Evolutionary conservation across 1,140 invertebrate species (phyloP).

Genomic region (Onthophagus taurus): DNA sequence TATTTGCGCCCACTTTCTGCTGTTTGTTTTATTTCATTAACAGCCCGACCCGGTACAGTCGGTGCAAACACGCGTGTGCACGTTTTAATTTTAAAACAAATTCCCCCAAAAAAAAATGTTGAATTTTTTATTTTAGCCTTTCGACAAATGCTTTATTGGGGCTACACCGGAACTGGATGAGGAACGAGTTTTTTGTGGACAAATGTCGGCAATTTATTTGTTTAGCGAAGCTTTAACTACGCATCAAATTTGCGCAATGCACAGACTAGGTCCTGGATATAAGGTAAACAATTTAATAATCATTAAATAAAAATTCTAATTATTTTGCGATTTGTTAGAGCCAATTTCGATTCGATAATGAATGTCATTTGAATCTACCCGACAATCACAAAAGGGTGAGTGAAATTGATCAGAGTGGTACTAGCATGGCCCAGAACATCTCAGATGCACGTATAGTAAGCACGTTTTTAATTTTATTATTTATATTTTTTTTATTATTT

Average conservation of each 20-base stretch:
- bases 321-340: constrained; percentile 54
- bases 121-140: constrained; percentile 59
- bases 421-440: constrained; percentile 32
- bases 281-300: constrained; percentile 56
- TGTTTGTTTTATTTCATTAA: no score
- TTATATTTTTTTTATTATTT: constrained; percentile 7
- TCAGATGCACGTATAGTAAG: constrained; percentile 46
- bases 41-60: no score
- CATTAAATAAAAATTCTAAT: not conserved
- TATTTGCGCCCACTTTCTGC: no score
- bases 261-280: constrained; percentile 89
- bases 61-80: no score
- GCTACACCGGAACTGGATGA: constrained; percentile 91
- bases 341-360: constrained; percentile 98
- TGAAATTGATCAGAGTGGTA: constrained; percentile 41
- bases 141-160: constrained; percentile 99
- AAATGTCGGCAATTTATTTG: constrained; percentile 98
- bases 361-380: constrained; percentile 89
- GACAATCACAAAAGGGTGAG: constrained; percentile 94
- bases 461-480: constrained; percentile 32
- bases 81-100: no score
- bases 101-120: no score
- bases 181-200: constrained; percentile 95
- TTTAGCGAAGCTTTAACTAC: constrained; percentile 95
- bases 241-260: constrained; percentile 95